Evolutionary conservation across 37 sponge, comb jelly and placozoan species (phyloP).

Genomic region (Cliona cf. orientalis): DNA sequence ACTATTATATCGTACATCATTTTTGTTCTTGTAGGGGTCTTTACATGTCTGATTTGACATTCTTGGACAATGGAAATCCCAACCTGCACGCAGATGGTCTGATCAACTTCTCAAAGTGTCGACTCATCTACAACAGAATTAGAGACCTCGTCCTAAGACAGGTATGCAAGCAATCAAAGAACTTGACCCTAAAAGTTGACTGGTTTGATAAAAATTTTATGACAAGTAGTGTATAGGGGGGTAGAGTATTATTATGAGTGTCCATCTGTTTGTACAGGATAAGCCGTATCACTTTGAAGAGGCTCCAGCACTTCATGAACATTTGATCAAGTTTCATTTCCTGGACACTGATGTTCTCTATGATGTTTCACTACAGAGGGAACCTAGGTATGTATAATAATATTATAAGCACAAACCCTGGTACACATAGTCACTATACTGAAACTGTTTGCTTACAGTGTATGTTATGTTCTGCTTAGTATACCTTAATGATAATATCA

Average conservation of each 20-base stretch:
- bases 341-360: constrained; percentile 84
- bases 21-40: constrained; percentile 80
- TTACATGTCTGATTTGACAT: constrained; percentile 95
- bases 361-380: constrained; percentile 83
- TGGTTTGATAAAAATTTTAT: no score
- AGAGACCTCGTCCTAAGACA: constrained; percentile 84
- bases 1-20: no score
- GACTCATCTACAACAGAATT: constrained; percentile 87
- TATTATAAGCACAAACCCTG: neutral
- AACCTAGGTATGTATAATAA: constrained; percentile 70
- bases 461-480: no score
- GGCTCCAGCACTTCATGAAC: constrained; percentile 78
- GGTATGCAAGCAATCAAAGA: constrained; percentile 43
- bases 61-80: constrained; percentile 88
- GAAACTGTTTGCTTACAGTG: no score
- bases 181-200: no score
- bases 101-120: constrained; percentile 96
- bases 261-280: constrained; percentile 41
- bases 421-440: neutral
- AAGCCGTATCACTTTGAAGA: constrained; percentile 87
- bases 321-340: constrained; percentile 70
- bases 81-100: constrained; percentile 78
- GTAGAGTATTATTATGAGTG: no score
- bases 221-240: no score
- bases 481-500: no score